Percentiles rank a stretch among this genome's conserved stretches.
Evolutionary conservation across 1,140 invertebrate species (phyloP).

Genomic region (Ruditapes philippinarum): DNA sequence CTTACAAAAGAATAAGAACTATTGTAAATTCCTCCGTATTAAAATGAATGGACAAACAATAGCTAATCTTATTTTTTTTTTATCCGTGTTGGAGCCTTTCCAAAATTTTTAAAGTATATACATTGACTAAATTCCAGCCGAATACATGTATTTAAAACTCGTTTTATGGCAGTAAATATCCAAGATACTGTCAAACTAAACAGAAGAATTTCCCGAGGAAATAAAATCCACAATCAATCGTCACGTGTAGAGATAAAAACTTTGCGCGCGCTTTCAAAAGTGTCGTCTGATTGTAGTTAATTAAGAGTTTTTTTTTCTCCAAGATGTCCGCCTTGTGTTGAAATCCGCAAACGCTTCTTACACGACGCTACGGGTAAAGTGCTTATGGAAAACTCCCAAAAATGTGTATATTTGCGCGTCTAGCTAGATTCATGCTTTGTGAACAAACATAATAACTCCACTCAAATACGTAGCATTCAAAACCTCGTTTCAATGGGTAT

Average conservation of each 20-base stretch:
- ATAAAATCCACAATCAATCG: conserved; percentile 28
- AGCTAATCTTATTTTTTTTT: conserved; percentile 15
- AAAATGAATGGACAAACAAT: neutral
- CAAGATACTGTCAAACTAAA: neutral
- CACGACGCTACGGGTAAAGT: conserved; percentile 18
- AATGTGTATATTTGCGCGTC: conserved; percentile 61
- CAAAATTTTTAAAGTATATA: neutral
- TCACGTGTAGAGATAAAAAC: conserved; percentile 42
- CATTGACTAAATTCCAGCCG: conserved; percentile 1
- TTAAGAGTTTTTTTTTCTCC: neutral
- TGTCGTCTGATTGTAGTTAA: neutral
- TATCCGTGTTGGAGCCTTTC: conserved; percentile 7
- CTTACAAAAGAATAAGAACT: neutral
- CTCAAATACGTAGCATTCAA: conserved; percentile 30
- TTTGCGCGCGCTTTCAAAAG: conserved; percentile 25
- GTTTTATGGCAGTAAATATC: neutral
- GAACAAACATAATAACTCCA: conserved; percentile 47
- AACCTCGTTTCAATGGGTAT: conserved; percentile 34
- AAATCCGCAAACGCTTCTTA: neutral
- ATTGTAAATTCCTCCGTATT: conserved; percentile 15
- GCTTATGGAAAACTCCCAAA: conserved; percentile 28
- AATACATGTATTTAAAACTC: neutral
- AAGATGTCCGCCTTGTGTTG: neutral
- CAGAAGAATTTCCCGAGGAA: conserved; percentile 1
- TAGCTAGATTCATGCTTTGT: conserved; percentile 17